phyloP scores from a whole-genome alignment of 2,888 invertebrate species.

The Prenolepis imparis region DNA sequence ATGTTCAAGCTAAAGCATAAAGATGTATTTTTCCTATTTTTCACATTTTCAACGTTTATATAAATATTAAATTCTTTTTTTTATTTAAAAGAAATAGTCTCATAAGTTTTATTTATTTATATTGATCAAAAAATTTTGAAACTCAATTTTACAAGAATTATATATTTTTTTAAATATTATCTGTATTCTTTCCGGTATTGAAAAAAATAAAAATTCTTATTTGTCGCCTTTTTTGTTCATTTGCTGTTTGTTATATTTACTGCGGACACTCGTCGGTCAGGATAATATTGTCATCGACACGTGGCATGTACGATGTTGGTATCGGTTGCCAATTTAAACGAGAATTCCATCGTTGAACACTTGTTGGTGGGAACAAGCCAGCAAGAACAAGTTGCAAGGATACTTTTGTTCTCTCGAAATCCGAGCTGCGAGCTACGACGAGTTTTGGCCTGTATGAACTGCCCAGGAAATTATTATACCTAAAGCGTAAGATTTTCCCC shows the following conservation, averaged over 20 bases:
- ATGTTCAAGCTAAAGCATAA: background rate
- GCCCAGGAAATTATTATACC: slow-evolving; percentile 87
- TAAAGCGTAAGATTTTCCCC: slow-evolving; percentile 86
- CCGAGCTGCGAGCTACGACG: slow-evolving; percentile 88
- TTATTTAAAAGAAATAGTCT: background rate
- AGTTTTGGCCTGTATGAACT: slow-evolving; percentile 85
- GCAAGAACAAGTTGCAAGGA: slow-evolving; percentile 90
- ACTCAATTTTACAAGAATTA: background rate
- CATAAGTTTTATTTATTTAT: background rate
- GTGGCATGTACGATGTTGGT: slow-evolving; percentile 84
- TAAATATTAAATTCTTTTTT: background rate
- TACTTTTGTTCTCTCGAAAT: slow-evolving; percentile 92
- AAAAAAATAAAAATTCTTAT: background rate
- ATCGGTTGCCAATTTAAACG: slow-evolving; percentile 90
- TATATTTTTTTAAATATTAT: background rate
- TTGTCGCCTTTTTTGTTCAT: background rate
- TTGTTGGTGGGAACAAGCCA: slow-evolving; percentile 90
- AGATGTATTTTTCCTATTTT: background rate
- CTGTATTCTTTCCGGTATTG: background rate
- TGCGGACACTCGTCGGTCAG: slow-evolving; percentile 73
- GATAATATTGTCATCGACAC: slow-evolving; percentile 71
- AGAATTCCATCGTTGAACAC: slow-evolving; percentile 88
- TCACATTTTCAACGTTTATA: background rate
- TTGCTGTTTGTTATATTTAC: slow-evolving; percentile 63
- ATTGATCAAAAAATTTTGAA: background rate